Evolutionary conservation across 2,888 invertebrate species (phyloP).

Genomic region (Nymphalis c-album): DNA sequence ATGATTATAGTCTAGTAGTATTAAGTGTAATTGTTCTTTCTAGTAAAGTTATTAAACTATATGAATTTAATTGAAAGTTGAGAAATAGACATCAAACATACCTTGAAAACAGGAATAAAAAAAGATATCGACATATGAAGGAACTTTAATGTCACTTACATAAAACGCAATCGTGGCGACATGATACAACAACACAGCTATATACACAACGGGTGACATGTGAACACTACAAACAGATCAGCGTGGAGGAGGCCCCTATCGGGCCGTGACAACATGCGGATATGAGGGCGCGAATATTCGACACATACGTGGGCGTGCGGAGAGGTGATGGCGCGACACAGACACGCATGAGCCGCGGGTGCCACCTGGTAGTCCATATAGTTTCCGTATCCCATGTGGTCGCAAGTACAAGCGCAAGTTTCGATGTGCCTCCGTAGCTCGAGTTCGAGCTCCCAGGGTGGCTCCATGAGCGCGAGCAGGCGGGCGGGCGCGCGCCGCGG

Average conservation of each 20-base stretch:
- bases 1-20: too few species aligned
- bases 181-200: slow-evolving; percentile 41
- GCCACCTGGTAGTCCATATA: slow-evolving; percentile 94
- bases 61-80: not conserved
- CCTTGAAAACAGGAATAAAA: slow-evolving; percentile 29
- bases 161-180: slow-evolving; percentile 26
- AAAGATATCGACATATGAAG: slow-evolving; percentile 28
- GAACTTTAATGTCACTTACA: slow-evolving; percentile 30
- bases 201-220: slow-evolving; percentile 43
- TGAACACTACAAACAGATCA: slow-evolving; percentile 57
- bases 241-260: slow-evolving; percentile 56
- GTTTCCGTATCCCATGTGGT: slow-evolving; percentile 96
- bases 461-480: slow-evolving; percentile 76
- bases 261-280: slow-evolving; percentile 59
- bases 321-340: slow-evolving; percentile 78
- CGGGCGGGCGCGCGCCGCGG: slow-evolving; percentile 67
- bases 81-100: slow-evolving; percentile 10
- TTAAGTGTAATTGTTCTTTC: too few species aligned
- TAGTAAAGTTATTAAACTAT: too few species aligned
- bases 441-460: slow-evolving; percentile 86
- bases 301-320: slow-evolving; percentile 79
- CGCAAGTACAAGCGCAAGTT: slow-evolving; percentile 94
- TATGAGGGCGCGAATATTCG: slow-evolving; percentile 47
- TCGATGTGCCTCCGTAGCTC: slow-evolving; percentile 94
- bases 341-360: slow-evolving; percentile 75